Evolutionary conservation across 2,888 invertebrate genomes (phyloP).

Genomic region (Metalampra italica): DNA sequence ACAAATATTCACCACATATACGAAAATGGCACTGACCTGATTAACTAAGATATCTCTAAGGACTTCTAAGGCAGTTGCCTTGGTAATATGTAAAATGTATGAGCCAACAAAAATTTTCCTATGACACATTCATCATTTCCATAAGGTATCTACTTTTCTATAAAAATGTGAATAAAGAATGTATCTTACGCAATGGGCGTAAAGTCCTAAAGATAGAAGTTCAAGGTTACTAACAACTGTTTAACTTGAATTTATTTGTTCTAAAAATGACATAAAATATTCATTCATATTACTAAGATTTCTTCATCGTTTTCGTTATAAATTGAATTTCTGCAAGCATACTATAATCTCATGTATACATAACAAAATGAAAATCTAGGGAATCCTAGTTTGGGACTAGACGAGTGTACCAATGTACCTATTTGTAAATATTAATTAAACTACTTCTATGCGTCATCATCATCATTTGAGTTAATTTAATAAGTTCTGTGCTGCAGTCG

Average conservation of each 20-base stretch:
- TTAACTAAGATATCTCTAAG: constrained; percentile 17
- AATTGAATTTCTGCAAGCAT: no score
- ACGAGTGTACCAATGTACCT: background rate
- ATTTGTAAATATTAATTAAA: background rate
- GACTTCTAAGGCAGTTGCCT: constrained; percentile 17
- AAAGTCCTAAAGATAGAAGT: background rate
- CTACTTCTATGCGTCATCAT: no score
- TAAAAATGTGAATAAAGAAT: background rate
- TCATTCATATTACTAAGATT: background rate
- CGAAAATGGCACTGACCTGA: constrained; percentile 28
- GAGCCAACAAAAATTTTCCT: background rate
- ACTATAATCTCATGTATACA: no score
- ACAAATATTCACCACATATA: background rate
- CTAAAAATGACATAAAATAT: constrained; percentile 9
- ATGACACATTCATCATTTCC: background rate
- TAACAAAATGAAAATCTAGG: background rate
- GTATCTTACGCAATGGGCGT: background rate
- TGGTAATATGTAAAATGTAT: constrained; percentile 19
- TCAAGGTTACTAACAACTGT: background rate
- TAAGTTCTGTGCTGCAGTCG: no score
- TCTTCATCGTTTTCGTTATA: no score
- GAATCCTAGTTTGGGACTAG: no score
- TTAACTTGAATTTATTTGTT: background rate
- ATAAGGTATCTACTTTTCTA: constrained; percentile 1
- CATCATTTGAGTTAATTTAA: no score